A percentile compares a stretch with the other conserved stretches of the same genome.
Evolutionary conservation across 2,797 vertebrate genomes (phyloP).

Genomic region (Falco rusticolus): DNA sequence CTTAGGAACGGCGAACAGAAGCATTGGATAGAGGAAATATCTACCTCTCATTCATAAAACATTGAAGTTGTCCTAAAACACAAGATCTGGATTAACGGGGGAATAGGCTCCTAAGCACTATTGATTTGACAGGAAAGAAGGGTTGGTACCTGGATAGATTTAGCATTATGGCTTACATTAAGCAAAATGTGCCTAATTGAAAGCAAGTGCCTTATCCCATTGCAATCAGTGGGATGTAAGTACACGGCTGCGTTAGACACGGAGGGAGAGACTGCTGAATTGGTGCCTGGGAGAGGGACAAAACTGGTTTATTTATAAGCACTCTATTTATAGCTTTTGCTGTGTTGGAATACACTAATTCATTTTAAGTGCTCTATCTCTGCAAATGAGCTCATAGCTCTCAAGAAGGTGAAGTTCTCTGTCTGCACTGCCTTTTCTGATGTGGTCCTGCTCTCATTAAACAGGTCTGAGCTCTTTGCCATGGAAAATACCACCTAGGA

Average conservation of each 20-base stretch:
- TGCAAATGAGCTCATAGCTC: slow-evolving; percentile 50
- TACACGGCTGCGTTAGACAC: background rate
- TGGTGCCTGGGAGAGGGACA: slow-evolving; percentile 38
- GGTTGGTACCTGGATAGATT: background rate
- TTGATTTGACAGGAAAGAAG: background rate
- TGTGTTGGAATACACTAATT: slow-evolving; percentile 68
- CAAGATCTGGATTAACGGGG: background rate
- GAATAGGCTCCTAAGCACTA: background rate
- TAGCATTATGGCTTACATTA: slow-evolving; percentile 19
- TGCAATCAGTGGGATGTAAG: slow-evolving; percentile 13
- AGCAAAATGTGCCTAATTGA: slow-evolving; percentile 7
- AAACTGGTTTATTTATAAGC: slow-evolving; percentile 70
- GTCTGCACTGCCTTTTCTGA: background rate
- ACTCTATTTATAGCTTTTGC: slow-evolving; percentile 62
- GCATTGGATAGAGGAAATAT: accelerated
- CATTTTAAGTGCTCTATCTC: slow-evolving; percentile 67
- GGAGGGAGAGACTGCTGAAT: slow-evolving; percentile 22
- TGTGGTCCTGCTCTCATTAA: background rate
- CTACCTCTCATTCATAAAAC: slow-evolving; percentile 24
- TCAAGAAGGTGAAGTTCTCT: background rate
- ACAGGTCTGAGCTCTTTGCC: background rate
- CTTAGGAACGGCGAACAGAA: background rate
- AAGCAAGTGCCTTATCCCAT: background rate
- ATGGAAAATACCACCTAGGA: background rate
- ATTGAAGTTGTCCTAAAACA: background rate